phyloP scores from a whole-genome alignment of 2,888 invertebrate species.

The Heliothis peltigera region DNA sequence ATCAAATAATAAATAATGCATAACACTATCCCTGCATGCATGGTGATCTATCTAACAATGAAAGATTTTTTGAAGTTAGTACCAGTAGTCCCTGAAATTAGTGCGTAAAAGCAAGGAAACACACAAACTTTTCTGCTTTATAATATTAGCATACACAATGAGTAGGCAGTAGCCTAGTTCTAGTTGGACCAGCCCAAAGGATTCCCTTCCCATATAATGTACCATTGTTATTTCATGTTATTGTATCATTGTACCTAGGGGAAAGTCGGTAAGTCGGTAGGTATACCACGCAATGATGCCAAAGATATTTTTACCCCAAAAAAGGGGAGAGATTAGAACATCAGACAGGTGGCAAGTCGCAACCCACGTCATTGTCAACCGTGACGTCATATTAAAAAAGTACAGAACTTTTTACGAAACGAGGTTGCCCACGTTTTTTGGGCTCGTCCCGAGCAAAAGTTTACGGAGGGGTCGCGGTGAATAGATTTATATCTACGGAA shows the following conservation, averaged over 20 bases:
- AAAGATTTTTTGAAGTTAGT: too few relatives aligned
- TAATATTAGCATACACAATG: too few relatives aligned
- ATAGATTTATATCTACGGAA: constrained; percentile 8
- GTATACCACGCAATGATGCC: constrained; percentile 18
- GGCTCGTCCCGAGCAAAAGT: constrained; percentile 22
- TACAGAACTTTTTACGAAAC: constrained; percentile 54
- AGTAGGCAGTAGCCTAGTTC: too few relatives aligned
- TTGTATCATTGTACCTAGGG: too few relatives aligned
- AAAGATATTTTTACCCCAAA: constrained; percentile 54
- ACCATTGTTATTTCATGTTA: too few relatives aligned
- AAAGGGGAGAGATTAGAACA: constrained; percentile 42
- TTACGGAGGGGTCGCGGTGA: constrained; percentile 17
- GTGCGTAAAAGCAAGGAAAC: too few relatives aligned
- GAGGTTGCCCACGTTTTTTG: constrained; percentile 35
- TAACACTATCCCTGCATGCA: too few relatives aligned
- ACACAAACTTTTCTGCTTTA: too few relatives aligned
- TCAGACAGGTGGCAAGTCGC: constrained; percentile 52
- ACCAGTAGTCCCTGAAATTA: too few relatives aligned
- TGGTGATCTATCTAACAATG: too few relatives aligned
- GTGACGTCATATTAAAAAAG: constrained; percentile 58
- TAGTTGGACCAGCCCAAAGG: too few relatives aligned
- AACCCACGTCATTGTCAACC: constrained; percentile 54
- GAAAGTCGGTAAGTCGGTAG: background rate
- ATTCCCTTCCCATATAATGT: too few relatives aligned
- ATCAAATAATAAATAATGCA: background rate